Conservation (phyloP, 2,797 vertebrate genomes). For the Anas bernieri region DNA sequence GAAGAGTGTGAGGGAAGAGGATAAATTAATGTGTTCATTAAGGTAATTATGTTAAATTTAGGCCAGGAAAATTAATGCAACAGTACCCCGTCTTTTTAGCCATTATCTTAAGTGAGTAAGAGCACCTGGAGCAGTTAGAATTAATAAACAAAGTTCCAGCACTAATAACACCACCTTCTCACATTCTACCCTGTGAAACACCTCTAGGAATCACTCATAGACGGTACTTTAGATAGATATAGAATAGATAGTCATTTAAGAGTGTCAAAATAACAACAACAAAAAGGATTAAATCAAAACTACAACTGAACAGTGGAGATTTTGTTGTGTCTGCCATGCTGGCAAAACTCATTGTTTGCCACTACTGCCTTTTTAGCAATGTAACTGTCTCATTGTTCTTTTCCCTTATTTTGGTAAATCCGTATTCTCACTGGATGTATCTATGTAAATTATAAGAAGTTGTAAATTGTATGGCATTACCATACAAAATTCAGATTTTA, state of each 20-base stretch:
- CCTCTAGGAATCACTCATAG: neutral
- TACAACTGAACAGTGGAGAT: neutral
- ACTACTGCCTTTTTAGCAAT: neutral
- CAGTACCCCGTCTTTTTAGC: neutral
- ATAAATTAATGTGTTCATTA: constrained; percentile 29
- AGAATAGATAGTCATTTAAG: neutral
- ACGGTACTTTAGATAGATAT: neutral
- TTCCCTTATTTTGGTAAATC: neutral
- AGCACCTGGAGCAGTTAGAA: neutral
- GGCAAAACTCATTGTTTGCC: neutral
- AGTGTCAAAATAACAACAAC: neutral
- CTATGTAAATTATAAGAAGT: neutral
- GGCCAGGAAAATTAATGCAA: constrained; percentile 10
- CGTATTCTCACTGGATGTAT: neutral
- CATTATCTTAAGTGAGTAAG: constrained; percentile 15
- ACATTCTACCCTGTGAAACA: neutral
- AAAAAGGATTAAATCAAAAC: neutral
- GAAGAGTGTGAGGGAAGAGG: neutral
- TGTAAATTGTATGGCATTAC: neutral
- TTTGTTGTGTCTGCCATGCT: neutral
- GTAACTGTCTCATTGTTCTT: neutral
- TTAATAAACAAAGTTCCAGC: constrained; percentile 7
- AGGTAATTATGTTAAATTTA: constrained; percentile 19
- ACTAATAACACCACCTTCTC: neutral
- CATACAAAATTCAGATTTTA: neutral